These are phyloP conservation scores for Heterodera filipjevi DNA, from an alignment of 2,888 invertebrate species.

Conservation along the genomic window DNA sequence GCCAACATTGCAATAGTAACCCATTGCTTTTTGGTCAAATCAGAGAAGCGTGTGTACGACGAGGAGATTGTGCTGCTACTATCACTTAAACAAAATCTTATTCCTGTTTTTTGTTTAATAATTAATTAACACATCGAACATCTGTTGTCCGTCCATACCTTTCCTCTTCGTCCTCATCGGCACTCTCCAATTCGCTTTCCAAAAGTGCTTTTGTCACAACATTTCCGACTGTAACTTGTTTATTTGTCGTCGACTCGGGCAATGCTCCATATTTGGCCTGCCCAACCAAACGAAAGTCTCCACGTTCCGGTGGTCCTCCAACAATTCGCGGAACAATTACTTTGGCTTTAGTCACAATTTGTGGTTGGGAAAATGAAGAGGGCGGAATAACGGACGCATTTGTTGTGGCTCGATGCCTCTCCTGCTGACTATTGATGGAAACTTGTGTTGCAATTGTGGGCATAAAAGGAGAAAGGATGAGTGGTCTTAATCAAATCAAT, in stretches of 20 bases:
- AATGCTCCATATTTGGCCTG: slow-evolving; percentile 32
- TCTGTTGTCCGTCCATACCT: slow-evolving; percentile 16
- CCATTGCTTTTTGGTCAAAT: slow-evolving; percentile 50
- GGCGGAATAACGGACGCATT: slow-evolving; percentile 3
- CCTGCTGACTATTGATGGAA: slow-evolving; percentile 38
- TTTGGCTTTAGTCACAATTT: neutral
- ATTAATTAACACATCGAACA: neutral
- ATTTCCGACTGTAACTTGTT: slow-evolving; percentile 11
- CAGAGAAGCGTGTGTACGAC: slow-evolving; percentile 41
- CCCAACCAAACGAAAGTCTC: slow-evolving; percentile 10
- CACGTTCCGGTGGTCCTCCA: slow-evolving; percentile 4
- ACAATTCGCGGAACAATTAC: neutral
- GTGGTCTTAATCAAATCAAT: slow-evolving; percentile 50
- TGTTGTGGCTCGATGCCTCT: slow-evolving; percentile 35
- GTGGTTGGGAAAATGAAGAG: slow-evolving; percentile 25
- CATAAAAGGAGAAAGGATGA: slow-evolving; percentile 62
- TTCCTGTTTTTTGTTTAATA: too few relatives aligned
- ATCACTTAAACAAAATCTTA: neutral
- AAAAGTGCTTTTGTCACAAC: slow-evolving; percentile 17
- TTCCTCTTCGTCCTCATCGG: slow-evolving; percentile 40
- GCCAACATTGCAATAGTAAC: slow-evolving; percentile 61
- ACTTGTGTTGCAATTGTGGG: slow-evolving; percentile 59
- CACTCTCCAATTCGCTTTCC: slow-evolving; percentile 30
- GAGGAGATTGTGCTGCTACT: slow-evolving; percentile 37
- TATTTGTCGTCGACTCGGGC: slow-evolving; percentile 14